phyloP scores from a whole-genome alignment of 2,888 invertebrate species.

The Athetis lepigone region DNA sequence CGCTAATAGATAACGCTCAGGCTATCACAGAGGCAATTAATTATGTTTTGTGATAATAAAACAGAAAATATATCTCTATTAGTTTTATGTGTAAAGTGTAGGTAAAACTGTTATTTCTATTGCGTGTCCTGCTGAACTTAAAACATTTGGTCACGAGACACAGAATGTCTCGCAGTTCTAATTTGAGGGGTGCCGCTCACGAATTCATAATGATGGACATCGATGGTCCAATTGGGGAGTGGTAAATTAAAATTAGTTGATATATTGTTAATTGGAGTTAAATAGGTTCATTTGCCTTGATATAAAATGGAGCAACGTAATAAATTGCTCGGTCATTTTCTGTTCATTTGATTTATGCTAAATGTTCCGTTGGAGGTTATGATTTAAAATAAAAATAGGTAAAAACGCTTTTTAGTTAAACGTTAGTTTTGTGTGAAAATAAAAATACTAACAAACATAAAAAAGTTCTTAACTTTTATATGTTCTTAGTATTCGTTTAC shows the following conservation, averaged over 20 bases:
- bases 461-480: too few species aligned
- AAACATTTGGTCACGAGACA: slow-evolving; percentile 58
- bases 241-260: slow-evolving; percentile 58
- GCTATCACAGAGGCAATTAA: slow-evolving; percentile 24
- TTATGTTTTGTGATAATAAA: slow-evolving; percentile 43
- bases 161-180: slow-evolving; percentile 66
- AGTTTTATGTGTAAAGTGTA: slow-evolving; percentile 36
- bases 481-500: too few species aligned
- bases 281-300: slow-evolving; percentile 29
- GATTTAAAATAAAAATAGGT: too few species aligned
- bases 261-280: slow-evolving; percentile 53
- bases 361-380: not conserved
- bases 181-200: slow-evolving; percentile 81
- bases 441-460: too few species aligned
- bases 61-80: slow-evolving; percentile 40
- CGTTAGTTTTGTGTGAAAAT: too few species aligned
- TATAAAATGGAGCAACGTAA: slow-evolving; percentile 8
- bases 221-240: slow-evolving; percentile 60
- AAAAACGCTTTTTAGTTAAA: too few species aligned
- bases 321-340: not conserved
- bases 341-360: slow-evolving; percentile 13
- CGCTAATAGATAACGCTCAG: slow-evolving; percentile 15
- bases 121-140: slow-evolving; percentile 51
- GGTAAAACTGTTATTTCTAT: slow-evolving; percentile 26
- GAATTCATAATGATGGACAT: slow-evolving; percentile 79